A percentile compares a stretch with the other conserved stretches of the same genome.
phyloP scores from a whole-genome alignment of 2,888 invertebrate genomes.

The Drosophila bunnanda region DNA sequence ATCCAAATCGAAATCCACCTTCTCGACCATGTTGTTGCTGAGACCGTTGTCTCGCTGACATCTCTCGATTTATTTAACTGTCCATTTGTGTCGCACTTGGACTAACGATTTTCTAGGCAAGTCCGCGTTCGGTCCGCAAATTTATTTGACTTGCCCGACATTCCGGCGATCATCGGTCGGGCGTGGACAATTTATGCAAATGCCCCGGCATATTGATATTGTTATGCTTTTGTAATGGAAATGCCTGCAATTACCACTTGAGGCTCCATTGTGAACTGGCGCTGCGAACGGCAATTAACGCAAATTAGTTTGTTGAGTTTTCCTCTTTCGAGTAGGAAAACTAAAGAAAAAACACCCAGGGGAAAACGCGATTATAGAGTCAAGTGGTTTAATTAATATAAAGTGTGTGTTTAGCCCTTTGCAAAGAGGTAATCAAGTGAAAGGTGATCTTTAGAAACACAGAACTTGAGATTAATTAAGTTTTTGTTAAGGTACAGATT shows the following conservation, averaged over 20 bases:
- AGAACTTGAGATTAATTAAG: not conserved
- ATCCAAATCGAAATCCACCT: conserved; percentile 24
- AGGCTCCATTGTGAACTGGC: conserved; percentile 38
- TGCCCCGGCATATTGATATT: conserved; percentile 48
- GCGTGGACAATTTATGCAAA: conserved; percentile 42
- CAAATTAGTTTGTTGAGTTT: conserved; percentile 47
- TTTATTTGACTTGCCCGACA: conserved; percentile 67
- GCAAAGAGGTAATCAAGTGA: not conserved
- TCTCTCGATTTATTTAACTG: conserved; percentile 77
- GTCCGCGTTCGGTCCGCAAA: conserved; percentile 54
- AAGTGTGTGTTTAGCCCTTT: conserved; percentile 4
- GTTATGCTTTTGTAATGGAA: conserved; percentile 55
- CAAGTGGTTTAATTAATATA: conserved; percentile 33
- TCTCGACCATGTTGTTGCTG: conserved; percentile 28
- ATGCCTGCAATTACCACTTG: conserved; percentile 54
- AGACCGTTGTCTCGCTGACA: conserved; percentile 59
- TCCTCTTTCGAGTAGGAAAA: conserved; percentile 9
- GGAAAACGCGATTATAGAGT: conserved; percentile 7
- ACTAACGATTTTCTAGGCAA: conserved; percentile 71
- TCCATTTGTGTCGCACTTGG: conserved; percentile 71
- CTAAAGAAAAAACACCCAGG: conserved; percentile 22
- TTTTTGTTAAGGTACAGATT: not conserved
- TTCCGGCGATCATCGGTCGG: conserved; percentile 38
- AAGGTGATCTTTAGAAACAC: not conserved
- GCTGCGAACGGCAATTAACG: conserved; percentile 37